Percentiles rank a stretch among this genome's conserved stretches.
Conservation (phyloP, 1,140 invertebrate species). For the Manduca sexta region DNA sequence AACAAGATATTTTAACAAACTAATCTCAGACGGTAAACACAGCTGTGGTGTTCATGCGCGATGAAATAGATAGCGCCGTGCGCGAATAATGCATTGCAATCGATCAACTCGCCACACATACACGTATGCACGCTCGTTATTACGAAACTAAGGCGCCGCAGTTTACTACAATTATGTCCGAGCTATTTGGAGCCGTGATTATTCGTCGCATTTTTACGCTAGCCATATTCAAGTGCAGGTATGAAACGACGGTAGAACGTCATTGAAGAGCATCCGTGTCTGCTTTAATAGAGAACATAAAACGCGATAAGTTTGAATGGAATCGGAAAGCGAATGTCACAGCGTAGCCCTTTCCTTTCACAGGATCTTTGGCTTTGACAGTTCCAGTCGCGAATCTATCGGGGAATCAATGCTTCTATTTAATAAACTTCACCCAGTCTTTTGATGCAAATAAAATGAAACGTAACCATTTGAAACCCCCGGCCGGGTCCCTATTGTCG, state of each 20-base stretch:
- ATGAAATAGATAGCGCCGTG: background rate
- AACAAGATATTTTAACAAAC: background rate
- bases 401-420: slow-evolving; percentile 21
- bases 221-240: no score
- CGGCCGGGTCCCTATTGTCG: slow-evolving; percentile 13
- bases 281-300: background rate
- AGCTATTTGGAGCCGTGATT: no score
- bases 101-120: slow-evolving; percentile 1
- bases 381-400: slow-evolving; percentile 15
- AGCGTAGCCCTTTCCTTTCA: background rate
- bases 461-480: slow-evolving; percentile 11
- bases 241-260: background rate
- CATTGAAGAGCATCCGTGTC: background rate
- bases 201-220: no score
- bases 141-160: background rate
- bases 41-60: background rate
- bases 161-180: no score
- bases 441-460: slow-evolving; percentile 22
- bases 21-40: background rate
- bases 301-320: background rate
- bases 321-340: background rate
- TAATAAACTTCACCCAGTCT: slow-evolving; percentile 14
- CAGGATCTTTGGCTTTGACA: slow-evolving; percentile 14
- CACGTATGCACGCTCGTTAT: background rate
- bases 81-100: slow-evolving; percentile 2